Evolutionary conservation across 2,888 invertebrate species (phyloP), one percentile per base, ranked within the genome.

Genomic region (Campaea margaritaria): DNA sequence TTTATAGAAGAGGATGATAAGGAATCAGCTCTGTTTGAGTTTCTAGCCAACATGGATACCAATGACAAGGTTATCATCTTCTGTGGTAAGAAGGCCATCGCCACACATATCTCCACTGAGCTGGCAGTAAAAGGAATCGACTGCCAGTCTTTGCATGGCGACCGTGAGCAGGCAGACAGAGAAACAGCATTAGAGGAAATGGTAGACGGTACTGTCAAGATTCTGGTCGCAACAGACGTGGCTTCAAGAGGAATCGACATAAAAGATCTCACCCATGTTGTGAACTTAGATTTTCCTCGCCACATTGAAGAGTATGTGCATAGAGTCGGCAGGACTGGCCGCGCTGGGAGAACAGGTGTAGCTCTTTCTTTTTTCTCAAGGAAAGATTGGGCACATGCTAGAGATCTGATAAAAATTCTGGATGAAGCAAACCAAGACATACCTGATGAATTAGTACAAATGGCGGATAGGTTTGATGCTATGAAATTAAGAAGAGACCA

Each of bases 221-320:
- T 99, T 68, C 93, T 99, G 21, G 95, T 99, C 51, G 99, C 99
- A 0, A 99, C 99, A 0, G 99, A 99, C 93, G 97, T 99, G 0
- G 99, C 98, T 2, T 97, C 98, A 5, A 94, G 99, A 67, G 99
- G 99, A 0, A 94, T 99, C 52, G 99, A 99, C 81, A 98, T 98
- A 52, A 95, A 96, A 75, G 97, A 97, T 78, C 93, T 97, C 10
- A 96, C 97, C 88, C 96, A 98, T 85, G 98, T 99, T 0, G 90
- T 98, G 27, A 99, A 99, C 85, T 97, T 95, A 74, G 99, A 99
- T 85, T 98, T 99, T 77, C 99, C 99, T 0, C 94, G 96, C 13
- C 97, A 98, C 75, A 97, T 99, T 74, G 99, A 99, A 82, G 99
- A 99, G 77, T 99, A 99, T 87, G 98, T 98, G 0, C 99, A 99